Base-by-base conservation (phyloP, 2,113 vertebrate genomes). In the Oenanthe oenanthe region DNA sequence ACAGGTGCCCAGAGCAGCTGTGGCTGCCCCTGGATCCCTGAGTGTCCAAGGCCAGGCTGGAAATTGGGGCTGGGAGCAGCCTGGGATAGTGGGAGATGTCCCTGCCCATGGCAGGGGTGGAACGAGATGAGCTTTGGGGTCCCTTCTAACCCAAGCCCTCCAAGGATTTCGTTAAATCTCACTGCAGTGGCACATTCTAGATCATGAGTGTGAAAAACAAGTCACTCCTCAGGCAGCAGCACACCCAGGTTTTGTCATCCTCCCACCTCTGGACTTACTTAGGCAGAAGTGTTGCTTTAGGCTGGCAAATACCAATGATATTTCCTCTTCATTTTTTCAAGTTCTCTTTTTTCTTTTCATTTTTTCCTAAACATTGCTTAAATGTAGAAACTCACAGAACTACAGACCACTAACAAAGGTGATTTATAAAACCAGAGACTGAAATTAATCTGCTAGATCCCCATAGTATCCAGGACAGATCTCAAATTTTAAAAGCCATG, bases 111-210 rank as follows among this genome's bases (percentile, higher is more conserved):
- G 61, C 13, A 40, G 7, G 10, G 15, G 7, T 47, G 47, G 11
- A 0, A 82, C 2, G 3, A 0, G n/a, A 45, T 47, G 29, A 3
- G 0, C 25, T 26, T 15, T 34, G 5, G 17, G 12, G 13, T 34
- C 31, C 9, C 12, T 36, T 54, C 25, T 13, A 75, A 47, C 11
- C 13, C 25, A 31, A 47, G 10, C 16, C 17, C 51, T 28, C 7
- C 25, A 9, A 16, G 11, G 25, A 18, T 54, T 75, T 68, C 6
- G 34, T 42, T 61, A 75, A 65, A 31, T 32, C 71, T 60, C 34
- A 28, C 17, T 68, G 31, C 1, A 2, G 5, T 25, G 17, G 36
- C 17, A 29, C 50, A 53, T n/a, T 28, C 15, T 17, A 20, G 17
- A 45, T 5, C 9, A 6, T 4, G 29, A 77, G 43, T 7, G 12